Conservation (phyloP, 2,888 invertebrate genomes). For the Hyalella azteca region DNA sequence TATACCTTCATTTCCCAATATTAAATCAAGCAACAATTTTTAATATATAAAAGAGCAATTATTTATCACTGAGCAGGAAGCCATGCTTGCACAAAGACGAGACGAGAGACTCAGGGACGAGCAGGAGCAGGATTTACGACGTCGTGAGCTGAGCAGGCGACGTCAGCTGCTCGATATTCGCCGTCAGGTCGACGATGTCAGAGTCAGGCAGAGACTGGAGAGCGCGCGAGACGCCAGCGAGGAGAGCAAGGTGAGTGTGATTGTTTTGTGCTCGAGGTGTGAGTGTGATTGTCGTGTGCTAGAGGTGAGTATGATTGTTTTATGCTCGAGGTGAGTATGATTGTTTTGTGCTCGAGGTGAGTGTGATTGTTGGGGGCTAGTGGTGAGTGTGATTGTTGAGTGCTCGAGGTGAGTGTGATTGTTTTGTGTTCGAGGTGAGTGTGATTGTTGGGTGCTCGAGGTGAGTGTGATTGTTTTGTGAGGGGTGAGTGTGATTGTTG, state of each 20-base stretch:
- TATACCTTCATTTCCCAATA: too few relatives aligned
- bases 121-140: background rate
- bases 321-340: background rate
- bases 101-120: conserved; percentile 25
- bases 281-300: too few relatives aligned
- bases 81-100: conserved; percentile 10
- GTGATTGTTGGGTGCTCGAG: too few relatives aligned
- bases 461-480: too few relatives aligned
- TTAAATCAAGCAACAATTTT: too few relatives aligned
- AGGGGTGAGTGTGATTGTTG: background rate
- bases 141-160: background rate
- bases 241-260: background rate
- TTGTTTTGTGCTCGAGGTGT: background rate
- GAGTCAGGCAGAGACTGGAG: background rate
- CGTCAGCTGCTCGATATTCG: background rate
- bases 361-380: too few relatives aligned
- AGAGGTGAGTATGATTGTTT: too few relatives aligned
- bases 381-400: too few relatives aligned
- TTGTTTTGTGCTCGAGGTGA: background rate
- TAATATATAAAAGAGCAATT: too few relatives aligned
- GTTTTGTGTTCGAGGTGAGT: background rate
- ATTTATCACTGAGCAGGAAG: background rate
- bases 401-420: background rate
- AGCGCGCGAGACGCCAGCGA: background rate
- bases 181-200: conserved; percentile 1